These are phyloP conservation scores for Halichoeres trimaculatus DNA, from an alignment of 2,113 vertebrate genomes.

Conservation along the genomic window DNA sequence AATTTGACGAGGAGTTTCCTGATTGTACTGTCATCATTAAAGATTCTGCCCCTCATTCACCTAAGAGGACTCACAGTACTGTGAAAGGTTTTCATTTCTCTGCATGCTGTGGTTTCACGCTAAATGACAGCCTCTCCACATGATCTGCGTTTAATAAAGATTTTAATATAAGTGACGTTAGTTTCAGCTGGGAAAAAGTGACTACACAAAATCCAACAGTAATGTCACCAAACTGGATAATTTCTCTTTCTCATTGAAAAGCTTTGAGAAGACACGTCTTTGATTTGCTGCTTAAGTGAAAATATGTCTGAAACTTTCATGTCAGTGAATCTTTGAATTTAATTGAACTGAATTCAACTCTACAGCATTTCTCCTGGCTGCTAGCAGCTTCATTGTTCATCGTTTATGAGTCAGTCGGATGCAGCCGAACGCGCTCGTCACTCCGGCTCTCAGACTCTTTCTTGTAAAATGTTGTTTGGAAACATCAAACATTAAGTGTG, in stretches of 20 bases:
- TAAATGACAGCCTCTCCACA: not conserved
- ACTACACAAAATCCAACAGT: too few relatives aligned
- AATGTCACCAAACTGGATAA: too few relatives aligned
- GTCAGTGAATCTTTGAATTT: not conserved
- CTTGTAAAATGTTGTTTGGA: not conserved
- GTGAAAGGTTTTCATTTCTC: too few relatives aligned
- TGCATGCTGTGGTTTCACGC: too few relatives aligned
- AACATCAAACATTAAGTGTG: constrained; percentile 14
- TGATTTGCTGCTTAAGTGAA: not conserved
- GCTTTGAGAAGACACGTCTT: not conserved
- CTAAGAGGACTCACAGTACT: not conserved
- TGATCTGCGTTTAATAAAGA: too few relatives aligned
- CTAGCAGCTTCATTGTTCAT: not conserved
- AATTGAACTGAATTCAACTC: not conserved
- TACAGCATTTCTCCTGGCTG: not conserved
- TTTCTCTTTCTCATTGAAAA: not conserved
- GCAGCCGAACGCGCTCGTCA: not conserved
- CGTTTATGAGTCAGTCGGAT: constrained; percentile 22
- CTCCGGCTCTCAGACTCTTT: not conserved
- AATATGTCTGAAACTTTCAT: not conserved
- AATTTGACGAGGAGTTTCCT: not conserved
- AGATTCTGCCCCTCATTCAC: not conserved
- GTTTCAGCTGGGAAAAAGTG: too few relatives aligned
- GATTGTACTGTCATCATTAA: not conserved
- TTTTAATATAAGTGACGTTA: too few relatives aligned